phyloP scores from a whole-genome alignment of 2,797 vertebrate genomes.

The Argentina silus region DNA sequence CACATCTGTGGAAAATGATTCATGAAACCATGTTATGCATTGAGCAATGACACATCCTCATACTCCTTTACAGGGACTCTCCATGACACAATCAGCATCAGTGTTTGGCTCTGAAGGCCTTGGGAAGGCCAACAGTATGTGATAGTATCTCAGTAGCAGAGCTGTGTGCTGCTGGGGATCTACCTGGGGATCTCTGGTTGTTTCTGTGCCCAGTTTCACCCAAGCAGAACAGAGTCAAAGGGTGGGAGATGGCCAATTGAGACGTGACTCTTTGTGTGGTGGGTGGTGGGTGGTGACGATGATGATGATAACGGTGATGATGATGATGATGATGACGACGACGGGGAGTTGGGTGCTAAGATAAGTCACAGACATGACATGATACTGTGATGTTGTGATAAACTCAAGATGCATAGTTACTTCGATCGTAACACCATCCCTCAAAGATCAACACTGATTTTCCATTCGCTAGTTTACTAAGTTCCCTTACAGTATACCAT shows the following conservation, averaged over 20 bases:
- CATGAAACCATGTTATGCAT: slow-evolving; percentile 41
- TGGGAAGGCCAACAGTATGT: slow-evolving; percentile 21
- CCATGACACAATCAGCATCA: slow-evolving; percentile 25
- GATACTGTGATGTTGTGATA: background rate
- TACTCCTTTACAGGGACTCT: slow-evolving; percentile 20
- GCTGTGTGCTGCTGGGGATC: background rate
- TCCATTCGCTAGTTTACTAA: background rate
- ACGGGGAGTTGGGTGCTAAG: too few species aligned
- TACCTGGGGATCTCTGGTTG: slow-evolving; percentile 4
- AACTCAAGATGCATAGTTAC: too few species aligned
- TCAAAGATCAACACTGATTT: background rate
- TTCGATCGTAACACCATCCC: background rate
- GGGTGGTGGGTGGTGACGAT: too few species aligned
- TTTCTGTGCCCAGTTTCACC: background rate
- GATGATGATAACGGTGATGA: too few species aligned
- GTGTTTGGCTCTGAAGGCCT: slow-evolving; percentile 15
- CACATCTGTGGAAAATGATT: slow-evolving; percentile 59
- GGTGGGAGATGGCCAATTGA: too few species aligned
- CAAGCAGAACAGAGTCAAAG: slow-evolving; percentile 16
- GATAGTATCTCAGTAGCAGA: slow-evolving; percentile 20
- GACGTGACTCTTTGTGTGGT: too few species aligned
- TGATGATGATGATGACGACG: too few species aligned
- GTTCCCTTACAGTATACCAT: background rate
- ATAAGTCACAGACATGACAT: too few species aligned
- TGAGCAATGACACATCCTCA: slow-evolving; percentile 46